Conservation (phyloP, 2,113 vertebrate species). For the Misgurnus anguillicaudatus region DNA sequence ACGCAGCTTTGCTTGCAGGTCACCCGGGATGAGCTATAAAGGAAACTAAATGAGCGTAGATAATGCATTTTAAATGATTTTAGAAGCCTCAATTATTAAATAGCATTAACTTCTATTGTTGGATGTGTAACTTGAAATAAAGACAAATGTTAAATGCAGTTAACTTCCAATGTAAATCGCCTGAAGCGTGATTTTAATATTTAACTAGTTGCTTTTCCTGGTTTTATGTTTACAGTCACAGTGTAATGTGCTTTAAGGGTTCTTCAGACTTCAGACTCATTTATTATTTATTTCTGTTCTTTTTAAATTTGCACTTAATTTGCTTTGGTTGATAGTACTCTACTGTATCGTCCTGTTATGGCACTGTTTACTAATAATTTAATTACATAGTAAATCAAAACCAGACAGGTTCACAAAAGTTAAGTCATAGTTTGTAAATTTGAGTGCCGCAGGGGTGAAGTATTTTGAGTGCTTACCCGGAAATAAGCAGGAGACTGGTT, state of each 20-base stretch:
- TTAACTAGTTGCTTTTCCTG: slow-evolving; percentile 29
- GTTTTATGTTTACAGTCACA: slow-evolving; percentile 30
- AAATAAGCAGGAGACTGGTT: too few relatives aligned
- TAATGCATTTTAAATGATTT: slow-evolving; percentile 79
- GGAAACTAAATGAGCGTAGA: slow-evolving; percentile 80
- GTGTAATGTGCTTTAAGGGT: slow-evolving; percentile 30
- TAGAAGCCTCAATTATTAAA: slow-evolving; percentile 77
- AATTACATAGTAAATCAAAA: too few relatives aligned
- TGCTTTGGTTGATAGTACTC: slow-evolving; percentile 6
- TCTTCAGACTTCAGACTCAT: neutral
- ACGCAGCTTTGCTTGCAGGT: slow-evolving; percentile 82
- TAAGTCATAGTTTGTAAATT: too few relatives aligned
- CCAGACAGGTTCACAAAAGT: too few relatives aligned
- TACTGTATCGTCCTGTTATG: neutral
- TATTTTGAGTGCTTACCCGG: too few relatives aligned
- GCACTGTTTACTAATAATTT: neutral
- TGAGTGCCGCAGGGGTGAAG: too few relatives aligned
- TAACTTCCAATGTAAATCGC: slow-evolving; percentile 39
- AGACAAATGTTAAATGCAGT: slow-evolving; percentile 35
- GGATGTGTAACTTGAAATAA: slow-evolving; percentile 39
- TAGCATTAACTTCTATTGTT: slow-evolving; percentile 67
- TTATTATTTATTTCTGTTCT: neutral
- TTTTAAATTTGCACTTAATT: neutral
- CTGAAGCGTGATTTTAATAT: slow-evolving; percentile 41
- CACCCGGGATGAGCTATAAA: slow-evolving; percentile 85